A percentile compares a stretch with the other conserved stretches of the same genome.
These are phyloP conservation scores for Salvator merianae DNA, from an alignment of 2,113 vertebrate species.

Conservation along the genomic window DNA sequence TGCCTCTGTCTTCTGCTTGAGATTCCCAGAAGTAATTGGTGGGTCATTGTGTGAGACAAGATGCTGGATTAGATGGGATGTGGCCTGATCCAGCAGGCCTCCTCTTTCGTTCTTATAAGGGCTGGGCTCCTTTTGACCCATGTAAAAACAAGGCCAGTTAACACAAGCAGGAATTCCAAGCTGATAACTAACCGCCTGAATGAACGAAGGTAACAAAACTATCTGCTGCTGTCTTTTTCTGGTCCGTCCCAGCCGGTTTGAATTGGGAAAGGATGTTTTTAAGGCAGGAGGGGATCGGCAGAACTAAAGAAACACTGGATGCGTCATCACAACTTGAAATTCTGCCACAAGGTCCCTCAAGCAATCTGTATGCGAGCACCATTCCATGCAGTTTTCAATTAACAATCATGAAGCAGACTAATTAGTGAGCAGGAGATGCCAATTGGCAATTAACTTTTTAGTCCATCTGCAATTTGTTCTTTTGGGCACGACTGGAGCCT, in stretches of 20 bases:
- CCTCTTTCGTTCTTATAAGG: no score
- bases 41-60: no score
- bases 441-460: constrained; percentile 55
- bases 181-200: not conserved
- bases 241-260: not conserved
- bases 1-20: no score
- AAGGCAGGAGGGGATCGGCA: not conserved
- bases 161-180: not conserved
- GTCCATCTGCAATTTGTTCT: constrained; percentile 32
- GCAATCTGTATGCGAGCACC: accelerated
- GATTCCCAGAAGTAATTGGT: no score
- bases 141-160: not conserved
- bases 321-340: constrained; percentile 2
- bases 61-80: no score
- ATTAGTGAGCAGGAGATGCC: constrained; percentile 44
- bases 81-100: no score
- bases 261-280: not conserved
- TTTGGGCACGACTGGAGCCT: accelerated
- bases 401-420: constrained; percentile 32
- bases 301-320: accelerated
- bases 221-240: no score
- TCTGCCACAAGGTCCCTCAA: accelerated
- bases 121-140: not conserved
- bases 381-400: constrained; percentile 33
- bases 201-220: not conserved